Conservation (phyloP, 2,888 invertebrate species). For the Lycocerus yunnanus region DNA sequence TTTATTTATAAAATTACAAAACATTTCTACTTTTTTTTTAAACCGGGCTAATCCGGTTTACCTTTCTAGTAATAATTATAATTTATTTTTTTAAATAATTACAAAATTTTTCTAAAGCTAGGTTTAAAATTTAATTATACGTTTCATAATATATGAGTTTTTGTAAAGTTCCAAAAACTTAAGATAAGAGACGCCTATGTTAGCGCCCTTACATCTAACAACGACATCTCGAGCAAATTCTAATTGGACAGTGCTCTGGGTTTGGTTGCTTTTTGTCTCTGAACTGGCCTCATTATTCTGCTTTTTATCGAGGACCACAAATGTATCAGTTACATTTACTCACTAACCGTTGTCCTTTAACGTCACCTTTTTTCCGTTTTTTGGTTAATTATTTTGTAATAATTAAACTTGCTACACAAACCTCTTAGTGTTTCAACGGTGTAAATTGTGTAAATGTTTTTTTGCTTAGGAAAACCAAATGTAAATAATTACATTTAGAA, state of each 20-base stretch:
- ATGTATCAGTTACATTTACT: slow-evolving; percentile 43
- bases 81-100: neutral
- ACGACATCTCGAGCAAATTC: slow-evolving; percentile 37
- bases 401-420: neutral
- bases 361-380: neutral
- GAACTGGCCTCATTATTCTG: slow-evolving; percentile 42
- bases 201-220: slow-evolving; percentile 30
- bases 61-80: too few species aligned
- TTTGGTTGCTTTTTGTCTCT: slow-evolving; percentile 41
- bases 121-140: neutral
- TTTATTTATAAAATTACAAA: too few species aligned
- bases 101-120: neutral
- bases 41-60: too few species aligned
- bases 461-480: too few species aligned
- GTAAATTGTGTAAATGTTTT: too few species aligned
- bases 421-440: neutral
- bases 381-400: slow-evolving; percentile 2
- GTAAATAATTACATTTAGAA: too few species aligned
- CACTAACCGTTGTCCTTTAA: slow-evolving; percentile 17
- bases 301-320: slow-evolving; percentile 41
- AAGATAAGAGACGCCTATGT: slow-evolving; percentile 24
- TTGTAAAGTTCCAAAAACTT: neutral
- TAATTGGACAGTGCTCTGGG: slow-evolving; percentile 41
- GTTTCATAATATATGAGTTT: neutral
- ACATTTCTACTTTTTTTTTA: too few species aligned